A percentile compares a stretch with the other conserved stretches of the same genome.
phyloP scores from a whole-genome alignment of 2,888 invertebrate species.

The Endotricha flammealis region DNA sequence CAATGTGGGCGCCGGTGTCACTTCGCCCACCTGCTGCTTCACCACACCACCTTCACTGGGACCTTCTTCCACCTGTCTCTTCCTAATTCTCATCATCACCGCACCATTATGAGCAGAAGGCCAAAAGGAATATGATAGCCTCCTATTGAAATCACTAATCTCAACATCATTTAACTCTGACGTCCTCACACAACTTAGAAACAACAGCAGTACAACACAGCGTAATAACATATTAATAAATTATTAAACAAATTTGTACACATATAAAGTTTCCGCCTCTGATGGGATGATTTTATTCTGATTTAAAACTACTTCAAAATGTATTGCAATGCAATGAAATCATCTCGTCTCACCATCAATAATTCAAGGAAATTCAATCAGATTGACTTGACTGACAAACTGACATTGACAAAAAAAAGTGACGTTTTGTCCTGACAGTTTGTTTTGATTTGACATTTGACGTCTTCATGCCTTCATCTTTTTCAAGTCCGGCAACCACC shows the following conservation, averaged over 20 bases:
- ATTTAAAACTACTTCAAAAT: background rate
- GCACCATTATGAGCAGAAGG: conserved; percentile 52
- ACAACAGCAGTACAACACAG: conserved; percentile 41
- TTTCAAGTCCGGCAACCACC: too few relatives aligned
- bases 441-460: too few relatives aligned
- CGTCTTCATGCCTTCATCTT: too few relatives aligned
- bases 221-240: conserved; percentile 35
- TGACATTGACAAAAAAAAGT: too few relatives aligned
- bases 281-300: too few relatives aligned
- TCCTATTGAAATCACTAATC: conserved; percentile 31
- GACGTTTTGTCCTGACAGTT: too few relatives aligned
- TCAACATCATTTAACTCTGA: conserved; percentile 27
- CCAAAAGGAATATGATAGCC: conserved; percentile 41
- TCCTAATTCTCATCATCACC: conserved; percentile 32
- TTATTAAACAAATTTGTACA: too few relatives aligned
- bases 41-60: conserved; percentile 31
- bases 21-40: too few relatives aligned
- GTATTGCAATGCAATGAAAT: too few relatives aligned
- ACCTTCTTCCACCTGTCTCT: conserved; percentile 28
- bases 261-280: background rate
- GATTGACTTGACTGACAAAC: too few relatives aligned
- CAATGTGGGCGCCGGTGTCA: background rate
- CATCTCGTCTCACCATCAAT: too few relatives aligned
- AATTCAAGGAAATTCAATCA: too few relatives aligned
- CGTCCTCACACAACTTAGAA: conserved; percentile 41